phyloP scores from a whole-genome alignment of 2,113 vertebrate species.

The Elachura formosa region DNA sequence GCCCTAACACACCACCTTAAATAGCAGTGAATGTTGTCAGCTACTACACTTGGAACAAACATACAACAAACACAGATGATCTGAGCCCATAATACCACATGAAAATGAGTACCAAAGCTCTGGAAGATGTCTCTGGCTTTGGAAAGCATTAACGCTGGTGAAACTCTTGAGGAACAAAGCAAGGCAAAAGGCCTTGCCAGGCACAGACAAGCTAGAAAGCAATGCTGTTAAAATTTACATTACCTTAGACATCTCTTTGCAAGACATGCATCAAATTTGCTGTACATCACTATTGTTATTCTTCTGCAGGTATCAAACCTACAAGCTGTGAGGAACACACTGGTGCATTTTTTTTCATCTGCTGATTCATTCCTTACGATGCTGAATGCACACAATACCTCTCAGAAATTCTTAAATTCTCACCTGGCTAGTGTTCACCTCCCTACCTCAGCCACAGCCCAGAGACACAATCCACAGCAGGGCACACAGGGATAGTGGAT shows the following conservation, averaged over 20 bases:
- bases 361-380: background rate
- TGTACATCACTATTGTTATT: background rate
- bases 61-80: background rate
- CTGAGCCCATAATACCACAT: background rate
- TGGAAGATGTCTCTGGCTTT: background rate
- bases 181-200: background rate
- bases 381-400: background rate
- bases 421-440: background rate
- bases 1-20: background rate
- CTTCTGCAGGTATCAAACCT: background rate
- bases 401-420: background rate
- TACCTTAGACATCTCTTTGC: background rate
- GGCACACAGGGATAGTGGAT: background rate
- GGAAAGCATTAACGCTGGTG: background rate
- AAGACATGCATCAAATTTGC: background rate
- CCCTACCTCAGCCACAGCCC: background rate
- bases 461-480: background rate
- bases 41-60: background rate
- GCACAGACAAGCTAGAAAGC: background rate
- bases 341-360: background rate
- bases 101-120: background rate
- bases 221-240: background rate
- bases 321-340: background rate
- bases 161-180: background rate
- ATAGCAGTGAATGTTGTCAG: background rate